Percentiles rank a stretch among this genome's conserved stretches.
These are phyloP conservation scores for Antechinus flavipes DNA, from an alignment of 2,113 vertebrate genomes.

Conservation along the genomic window DNA sequence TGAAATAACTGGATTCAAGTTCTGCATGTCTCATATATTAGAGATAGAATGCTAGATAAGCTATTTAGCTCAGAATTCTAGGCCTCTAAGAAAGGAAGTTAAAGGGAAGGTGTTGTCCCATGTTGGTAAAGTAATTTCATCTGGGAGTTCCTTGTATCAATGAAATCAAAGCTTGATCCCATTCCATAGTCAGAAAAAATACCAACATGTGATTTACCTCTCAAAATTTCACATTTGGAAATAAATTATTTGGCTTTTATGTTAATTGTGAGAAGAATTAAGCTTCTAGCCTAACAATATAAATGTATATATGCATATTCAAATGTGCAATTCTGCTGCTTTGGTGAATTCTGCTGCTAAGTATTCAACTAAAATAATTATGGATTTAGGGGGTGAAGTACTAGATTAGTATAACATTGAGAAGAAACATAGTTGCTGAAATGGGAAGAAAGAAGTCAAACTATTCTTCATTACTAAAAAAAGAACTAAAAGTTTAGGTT, in stretches of 20 bases:
- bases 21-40: neutral
- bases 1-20: neutral
- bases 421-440: neutral
- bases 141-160: neutral
- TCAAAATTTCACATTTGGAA: neutral
- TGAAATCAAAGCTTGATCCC: neutral
- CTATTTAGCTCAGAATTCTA: neutral
- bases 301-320: neutral
- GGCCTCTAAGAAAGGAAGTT: neutral
- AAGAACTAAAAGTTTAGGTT: slow-evolving; percentile 51
- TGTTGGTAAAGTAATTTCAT: neutral
- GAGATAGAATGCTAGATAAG: neutral
- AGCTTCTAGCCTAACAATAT: neutral
- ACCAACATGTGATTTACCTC: neutral
- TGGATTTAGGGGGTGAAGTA: neutral
- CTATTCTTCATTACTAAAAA: slow-evolving; percentile 11
- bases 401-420: neutral
- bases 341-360: neutral
- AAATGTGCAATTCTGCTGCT: neutral
- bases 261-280: neutral
- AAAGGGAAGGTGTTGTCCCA: neutral
- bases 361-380: neutral
- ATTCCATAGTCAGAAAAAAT: neutral
- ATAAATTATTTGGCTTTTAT: neutral
- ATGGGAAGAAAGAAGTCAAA: slow-evolving; percentile 5